Conservation (phyloP, 1,140 invertebrate species). For the Ceratitis capitata region DNA sequence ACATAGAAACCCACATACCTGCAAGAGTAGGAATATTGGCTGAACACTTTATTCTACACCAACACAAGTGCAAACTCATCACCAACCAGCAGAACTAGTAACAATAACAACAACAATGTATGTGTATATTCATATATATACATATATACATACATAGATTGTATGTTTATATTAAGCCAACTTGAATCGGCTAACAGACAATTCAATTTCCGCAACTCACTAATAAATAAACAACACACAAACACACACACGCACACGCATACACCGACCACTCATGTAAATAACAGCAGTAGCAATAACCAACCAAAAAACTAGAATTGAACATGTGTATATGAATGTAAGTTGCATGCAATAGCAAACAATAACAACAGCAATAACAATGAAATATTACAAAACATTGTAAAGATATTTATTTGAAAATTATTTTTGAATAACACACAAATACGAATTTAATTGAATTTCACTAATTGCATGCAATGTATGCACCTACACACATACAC, state of each 20-base stretch:
- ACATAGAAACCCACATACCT: not conserved
- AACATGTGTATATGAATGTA: no score
- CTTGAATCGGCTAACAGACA: not conserved
- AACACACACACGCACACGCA: not conserved
- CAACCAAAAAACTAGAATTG: no score
- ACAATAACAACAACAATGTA: not conserved
- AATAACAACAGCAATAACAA: no score
- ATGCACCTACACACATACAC: no score
- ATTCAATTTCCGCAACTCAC: not conserved
- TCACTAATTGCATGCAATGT: not conserved
- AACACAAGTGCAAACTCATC: not conserved
- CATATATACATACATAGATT: no score
- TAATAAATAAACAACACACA: not conserved
- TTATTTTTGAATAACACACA: not conserved
- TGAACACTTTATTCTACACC: no score
- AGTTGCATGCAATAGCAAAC: no score
- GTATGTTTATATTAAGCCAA: not conserved
- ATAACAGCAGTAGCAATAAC: no score
- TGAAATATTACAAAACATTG: not conserved
- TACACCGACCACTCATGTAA: not conserved
- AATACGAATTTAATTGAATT: constrained; percentile 7
- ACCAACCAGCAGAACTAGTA: no score
- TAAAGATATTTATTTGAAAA: not conserved
- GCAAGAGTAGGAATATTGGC: no score
- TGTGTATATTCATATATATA: no score